Percentiles rank a stretch among this genome's conserved stretches.
These are phyloP conservation scores for Tupaia tana DNA, from an alignment of 2,113 vertebrate species.

Conservation along the genomic window DNA sequence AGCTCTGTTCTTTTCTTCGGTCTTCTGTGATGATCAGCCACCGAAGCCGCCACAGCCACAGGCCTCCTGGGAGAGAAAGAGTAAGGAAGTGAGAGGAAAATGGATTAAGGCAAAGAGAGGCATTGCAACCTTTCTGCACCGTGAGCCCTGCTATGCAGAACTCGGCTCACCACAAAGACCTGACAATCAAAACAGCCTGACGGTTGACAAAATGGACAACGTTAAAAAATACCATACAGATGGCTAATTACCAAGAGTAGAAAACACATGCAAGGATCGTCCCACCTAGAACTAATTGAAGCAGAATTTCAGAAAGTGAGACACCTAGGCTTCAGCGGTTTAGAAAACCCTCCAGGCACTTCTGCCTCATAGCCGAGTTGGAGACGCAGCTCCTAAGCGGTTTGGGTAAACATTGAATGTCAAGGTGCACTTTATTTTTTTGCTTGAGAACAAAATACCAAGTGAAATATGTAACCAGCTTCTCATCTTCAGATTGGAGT, in stretches of 20 bases:
- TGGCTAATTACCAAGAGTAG: slow-evolving; percentile 28
- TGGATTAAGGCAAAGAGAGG: not conserved
- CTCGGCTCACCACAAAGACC: slow-evolving; percentile 38
- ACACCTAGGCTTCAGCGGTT: not conserved
- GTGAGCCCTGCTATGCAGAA: not conserved
- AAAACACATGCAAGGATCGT: slow-evolving; percentile 18
- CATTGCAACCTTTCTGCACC: not conserved
- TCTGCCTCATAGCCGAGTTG: not conserved
- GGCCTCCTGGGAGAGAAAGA: not conserved
- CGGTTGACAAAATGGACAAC: not conserved
- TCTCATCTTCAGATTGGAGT: not conserved
- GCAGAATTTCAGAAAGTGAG: not conserved
- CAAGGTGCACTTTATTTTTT: not conserved
- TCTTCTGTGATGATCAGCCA: not conserved
- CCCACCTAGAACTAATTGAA: slow-evolving; percentile 38
- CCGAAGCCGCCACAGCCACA: not conserved
- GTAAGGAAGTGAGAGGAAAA: not conserved
- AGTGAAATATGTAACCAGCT: not conserved
- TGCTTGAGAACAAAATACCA: slow-evolving; percentile 16
- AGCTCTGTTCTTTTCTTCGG: not conserved
- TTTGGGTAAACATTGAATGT: not conserved
- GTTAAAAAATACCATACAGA: slow-evolving; percentile 29
- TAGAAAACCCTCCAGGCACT: not conserved
- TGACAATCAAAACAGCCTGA: not conserved
- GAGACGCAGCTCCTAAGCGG: not conserved